Evolutionary conservation across 1,140 invertebrate species (phyloP).

Genomic region (Eubasilissa regina): DNA sequence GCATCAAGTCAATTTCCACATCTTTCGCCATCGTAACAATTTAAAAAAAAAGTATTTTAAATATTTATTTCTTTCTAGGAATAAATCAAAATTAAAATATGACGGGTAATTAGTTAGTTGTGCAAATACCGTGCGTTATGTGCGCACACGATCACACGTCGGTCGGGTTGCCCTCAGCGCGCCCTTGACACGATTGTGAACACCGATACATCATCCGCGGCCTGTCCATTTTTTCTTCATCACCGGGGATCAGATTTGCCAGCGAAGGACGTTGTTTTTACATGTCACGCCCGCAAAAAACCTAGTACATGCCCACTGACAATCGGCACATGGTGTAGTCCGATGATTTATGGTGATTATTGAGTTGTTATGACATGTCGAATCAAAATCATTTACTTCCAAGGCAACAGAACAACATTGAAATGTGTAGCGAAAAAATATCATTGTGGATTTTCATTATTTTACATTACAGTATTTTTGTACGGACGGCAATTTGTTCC

Average conservation of each 20-base stretch:
- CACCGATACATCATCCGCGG: constrained; percentile 8
- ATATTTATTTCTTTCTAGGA: too few relatives aligned
- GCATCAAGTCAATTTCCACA: too few relatives aligned
- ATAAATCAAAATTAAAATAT: too few relatives aligned
- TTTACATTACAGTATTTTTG: not conserved
- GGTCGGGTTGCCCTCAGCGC: not conserved
- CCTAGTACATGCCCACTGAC: not conserved
- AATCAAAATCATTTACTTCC: constrained; percentile 21
- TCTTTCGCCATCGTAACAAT: too few relatives aligned
- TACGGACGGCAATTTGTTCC: constrained; percentile 16
- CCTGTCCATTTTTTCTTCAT: constrained; percentile 20
- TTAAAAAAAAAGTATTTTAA: too few relatives aligned
- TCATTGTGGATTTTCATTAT: not conserved
- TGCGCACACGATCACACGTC: too few relatives aligned
- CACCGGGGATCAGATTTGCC: constrained; percentile 1
- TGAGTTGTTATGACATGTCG: constrained; percentile 37
- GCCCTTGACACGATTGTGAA: constrained; percentile 22
- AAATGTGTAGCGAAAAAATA: not conserved
- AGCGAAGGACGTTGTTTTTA: constrained; percentile 31
- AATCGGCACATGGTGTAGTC: constrained; percentile 17
- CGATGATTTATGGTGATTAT: constrained; percentile 42
- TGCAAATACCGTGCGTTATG: too few relatives aligned
- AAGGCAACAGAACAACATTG: not conserved
- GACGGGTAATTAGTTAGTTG: too few relatives aligned
- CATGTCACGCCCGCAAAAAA: constrained; percentile 34